Base-by-base conservation (phyloP, 2,113 vertebrate species). In the Pithys albifrons region DNA sequence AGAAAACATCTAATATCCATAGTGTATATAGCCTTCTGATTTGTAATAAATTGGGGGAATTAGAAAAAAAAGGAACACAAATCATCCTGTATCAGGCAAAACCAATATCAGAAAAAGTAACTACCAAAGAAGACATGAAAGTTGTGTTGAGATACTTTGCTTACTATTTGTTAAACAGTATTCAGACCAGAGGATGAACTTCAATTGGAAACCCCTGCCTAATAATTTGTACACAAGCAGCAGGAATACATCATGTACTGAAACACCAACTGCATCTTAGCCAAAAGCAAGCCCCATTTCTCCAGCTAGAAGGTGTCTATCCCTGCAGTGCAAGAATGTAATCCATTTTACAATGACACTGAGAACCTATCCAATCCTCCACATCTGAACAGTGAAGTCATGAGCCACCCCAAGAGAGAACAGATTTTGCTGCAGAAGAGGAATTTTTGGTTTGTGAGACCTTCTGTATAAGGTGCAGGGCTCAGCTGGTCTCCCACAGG, bases 161-260 rank as follows among this genome's bases (percentile, higher is more conserved):
- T 5, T 70, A 55, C 10, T 41, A 23, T 91, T 95, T 88, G 14
- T 81, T 80, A 6, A 92, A 77, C 37, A 24, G 10, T 18, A 57
- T 79, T 91, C 27, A 81, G 73, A 66, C 37, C 49, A 70, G 31
- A 80, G 46, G 31, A 74, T 58, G 14, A 76, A 67, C 48, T 55
- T 62, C 27, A 85, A 0, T 3, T 14, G 31, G 61, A 91, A 86
- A 69, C 5, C 6, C 35, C 67, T 51, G 20, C 20, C n/a, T 27
- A 62, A 28, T 2, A 66, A 19, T 83, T 83, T 46, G 88, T 45
- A 73, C 11, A 71, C 1, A 1, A 84, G 37, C 22, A 84, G 61
- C 19, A 73, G 19, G 73, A 85, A 74, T 10, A 46, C 1, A 2
- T 17, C 25, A 35, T 0, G 0, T 25, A 41, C 27, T 35, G 77